Percentiles rank a stretch among this genome's conserved stretches.
phyloP scores from a whole-genome alignment of 2,888 invertebrate species.

The Listrodromus nycthemerus region DNA sequence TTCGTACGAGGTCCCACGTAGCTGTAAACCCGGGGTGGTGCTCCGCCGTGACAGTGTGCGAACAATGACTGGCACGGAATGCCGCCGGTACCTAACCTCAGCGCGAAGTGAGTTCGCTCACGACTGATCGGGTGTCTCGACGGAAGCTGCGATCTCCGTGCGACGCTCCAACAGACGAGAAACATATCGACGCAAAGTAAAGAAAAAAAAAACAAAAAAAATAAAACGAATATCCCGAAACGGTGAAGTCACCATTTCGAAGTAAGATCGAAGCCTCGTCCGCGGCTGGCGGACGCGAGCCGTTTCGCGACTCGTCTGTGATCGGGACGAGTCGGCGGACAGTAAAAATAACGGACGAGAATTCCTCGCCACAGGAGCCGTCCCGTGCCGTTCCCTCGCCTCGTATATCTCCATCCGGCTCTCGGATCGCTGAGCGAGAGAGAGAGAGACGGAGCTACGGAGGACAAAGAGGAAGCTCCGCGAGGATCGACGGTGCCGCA shows the following conservation, averaged over 20 bases:
- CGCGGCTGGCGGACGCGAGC: slow-evolving; percentile 45
- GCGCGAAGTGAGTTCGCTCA: background rate
- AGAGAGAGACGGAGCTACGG: background rate
- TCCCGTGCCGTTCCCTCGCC: background rate
- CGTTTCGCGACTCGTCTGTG: background rate
- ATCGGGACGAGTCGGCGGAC: background rate
- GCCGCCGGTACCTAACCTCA: slow-evolving; percentile 50
- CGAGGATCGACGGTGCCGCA: background rate
- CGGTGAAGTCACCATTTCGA: slow-evolving; percentile 45
- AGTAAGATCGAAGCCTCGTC: slow-evolving; percentile 5
- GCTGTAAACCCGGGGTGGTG: slow-evolving; percentile 5
- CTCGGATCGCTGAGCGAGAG: background rate
- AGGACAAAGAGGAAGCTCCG: slow-evolving; percentile 9
- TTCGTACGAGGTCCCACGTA: background rate
- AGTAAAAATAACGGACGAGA: background rate
- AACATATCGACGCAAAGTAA: background rate
- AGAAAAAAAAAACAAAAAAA: background rate
- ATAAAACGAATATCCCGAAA: slow-evolving; percentile 34
- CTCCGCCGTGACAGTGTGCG: background rate
- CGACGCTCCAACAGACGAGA: background rate
- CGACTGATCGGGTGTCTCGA: background rate
- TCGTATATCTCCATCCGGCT: background rate
- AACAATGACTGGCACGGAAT: slow-evolving; percentile 30
- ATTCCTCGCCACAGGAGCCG: background rate
- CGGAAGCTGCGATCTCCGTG: background rate